phyloP scores from a whole-genome alignment of 1,140 invertebrate species.

The Drosophila sp. region DNA sequence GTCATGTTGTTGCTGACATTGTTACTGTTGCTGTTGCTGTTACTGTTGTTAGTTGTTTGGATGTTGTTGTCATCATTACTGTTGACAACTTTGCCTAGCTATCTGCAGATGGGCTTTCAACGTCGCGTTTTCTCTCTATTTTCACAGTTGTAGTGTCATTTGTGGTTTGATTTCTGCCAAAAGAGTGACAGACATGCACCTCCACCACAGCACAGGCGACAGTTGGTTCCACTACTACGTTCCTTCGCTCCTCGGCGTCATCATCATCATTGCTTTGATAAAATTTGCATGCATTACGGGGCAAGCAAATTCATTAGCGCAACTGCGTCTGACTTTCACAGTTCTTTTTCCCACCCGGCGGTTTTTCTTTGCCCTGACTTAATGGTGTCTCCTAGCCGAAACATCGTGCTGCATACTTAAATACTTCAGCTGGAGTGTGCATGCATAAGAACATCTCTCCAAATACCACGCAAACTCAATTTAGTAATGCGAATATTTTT shows the following conservation, averaged over 20 bases:
- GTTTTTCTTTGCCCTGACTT: conserved; percentile 3
- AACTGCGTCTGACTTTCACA: conserved; percentile 11
- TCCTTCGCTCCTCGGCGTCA: neutral
- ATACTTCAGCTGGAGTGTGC: neutral
- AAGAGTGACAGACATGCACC: conserved; percentile 28
- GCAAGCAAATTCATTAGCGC: conserved; percentile 66
- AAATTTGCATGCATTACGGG: conserved; percentile 49
- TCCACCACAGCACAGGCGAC: neutral
- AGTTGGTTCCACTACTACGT: neutral
- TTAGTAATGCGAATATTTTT: neutral
- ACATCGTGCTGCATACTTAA: conserved; percentile 5
- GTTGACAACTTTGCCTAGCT: conserved; percentile 46
- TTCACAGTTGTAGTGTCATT: conserved; percentile 69
- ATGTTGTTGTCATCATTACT: conserved; percentile 46
- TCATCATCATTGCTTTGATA: conserved; percentile 26
- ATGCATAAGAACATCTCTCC: neutral
- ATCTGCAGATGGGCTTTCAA: conserved; percentile 17
- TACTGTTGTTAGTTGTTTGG: conserved; percentile 35
- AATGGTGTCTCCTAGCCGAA: conserved; percentile 9
- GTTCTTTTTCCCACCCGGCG: neutral
- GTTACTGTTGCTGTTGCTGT: conserved; percentile 57
- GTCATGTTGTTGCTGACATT: conserved; percentile 37
- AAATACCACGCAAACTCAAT: neutral
- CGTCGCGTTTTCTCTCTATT: conserved; percentile 43
- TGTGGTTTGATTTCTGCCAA: conserved; percentile 70